These are phyloP conservation scores for Leptinotarsa lineolata DNA, from an alignment of 1,140 invertebrate species.

Conservation along the genomic window DNA sequence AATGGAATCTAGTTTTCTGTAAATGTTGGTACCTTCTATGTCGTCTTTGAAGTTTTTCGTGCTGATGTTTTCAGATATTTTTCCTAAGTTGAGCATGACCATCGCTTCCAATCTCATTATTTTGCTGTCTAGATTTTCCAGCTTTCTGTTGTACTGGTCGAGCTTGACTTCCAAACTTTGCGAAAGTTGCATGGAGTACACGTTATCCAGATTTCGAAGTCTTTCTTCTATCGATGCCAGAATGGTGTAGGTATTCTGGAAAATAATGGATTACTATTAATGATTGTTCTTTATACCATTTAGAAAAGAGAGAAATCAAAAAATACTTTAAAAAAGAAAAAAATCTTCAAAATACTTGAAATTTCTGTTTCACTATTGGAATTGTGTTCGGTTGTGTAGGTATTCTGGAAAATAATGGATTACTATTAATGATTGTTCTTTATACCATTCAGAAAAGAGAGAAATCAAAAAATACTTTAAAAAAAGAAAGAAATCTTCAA, in stretches of 20 bases:
- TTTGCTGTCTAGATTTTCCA: constrained; percentile 64
- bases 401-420: constrained; percentile 15
- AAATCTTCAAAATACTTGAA: no score
- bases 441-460: no score
- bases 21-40: constrained; percentile 53
- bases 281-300: no score
- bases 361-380: no score
- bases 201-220: constrained; percentile 60
- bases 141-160: constrained; percentile 55
- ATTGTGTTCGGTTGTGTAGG: no score
- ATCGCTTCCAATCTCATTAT: constrained; percentile 55
- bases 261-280: neutral
- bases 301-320: no score
- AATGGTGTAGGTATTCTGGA: constrained; percentile 43
- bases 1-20: constrained; percentile 54
- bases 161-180: constrained; percentile 59
- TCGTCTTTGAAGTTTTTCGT: constrained; percentile 57
- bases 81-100: constrained; percentile 53
- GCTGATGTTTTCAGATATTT: constrained; percentile 55
- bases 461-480: no score
- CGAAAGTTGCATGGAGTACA: constrained; percentile 52
- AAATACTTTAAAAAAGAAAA: no score
- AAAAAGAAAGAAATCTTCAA: no score
- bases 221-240: constrained; percentile 63
- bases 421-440: no score